Conservation (phyloP, 2,888 invertebrate species). For the Thereva unica region DNA sequence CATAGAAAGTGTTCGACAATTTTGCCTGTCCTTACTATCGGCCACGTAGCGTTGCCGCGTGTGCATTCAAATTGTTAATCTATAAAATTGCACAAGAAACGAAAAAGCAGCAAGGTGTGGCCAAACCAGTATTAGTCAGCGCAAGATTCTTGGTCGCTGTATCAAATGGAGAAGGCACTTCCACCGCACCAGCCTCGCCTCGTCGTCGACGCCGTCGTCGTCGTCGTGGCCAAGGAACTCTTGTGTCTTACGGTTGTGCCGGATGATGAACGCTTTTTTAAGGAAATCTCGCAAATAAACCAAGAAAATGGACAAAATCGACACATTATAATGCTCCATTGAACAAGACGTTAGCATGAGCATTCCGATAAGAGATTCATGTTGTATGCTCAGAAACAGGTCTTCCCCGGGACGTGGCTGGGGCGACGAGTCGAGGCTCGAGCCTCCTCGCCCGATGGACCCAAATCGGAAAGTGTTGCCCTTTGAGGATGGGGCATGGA, state of each 20-base stretch:
- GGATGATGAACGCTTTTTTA: constrained; percentile 20
- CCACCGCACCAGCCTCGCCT: not conserved
- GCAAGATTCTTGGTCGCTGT: constrained; percentile 18
- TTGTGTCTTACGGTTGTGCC: constrained; percentile 21
- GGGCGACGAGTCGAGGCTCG: not conserved
- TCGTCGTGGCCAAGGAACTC: constrained; percentile 8
- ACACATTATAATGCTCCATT: constrained; percentile 37
- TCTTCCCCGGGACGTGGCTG: constrained; percentile 5
- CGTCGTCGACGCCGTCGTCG: constrained; percentile 2
- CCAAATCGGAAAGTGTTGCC: constrained; percentile 4
- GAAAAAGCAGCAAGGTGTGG: constrained; percentile 28
- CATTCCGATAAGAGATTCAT: constrained; percentile 38
- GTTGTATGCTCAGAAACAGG: constrained; percentile 26
- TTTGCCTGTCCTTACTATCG: constrained; percentile 30
- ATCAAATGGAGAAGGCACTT: not conserved
- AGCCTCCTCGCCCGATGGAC: not conserved
- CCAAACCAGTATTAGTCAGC: constrained; percentile 14
- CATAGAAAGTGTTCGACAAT: constrained; percentile 34
- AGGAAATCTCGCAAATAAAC: constrained; percentile 17
- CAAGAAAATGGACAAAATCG: constrained; percentile 17
- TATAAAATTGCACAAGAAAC: constrained; percentile 23
- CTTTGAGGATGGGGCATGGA: constrained; percentile 7
- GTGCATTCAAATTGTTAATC: constrained; percentile 32
- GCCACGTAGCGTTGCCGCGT: constrained; percentile 21
- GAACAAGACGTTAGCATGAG: constrained; percentile 41